Conservation (phyloP, 2,888 invertebrate genomes). For the Cheilosia pagana region DNA sequence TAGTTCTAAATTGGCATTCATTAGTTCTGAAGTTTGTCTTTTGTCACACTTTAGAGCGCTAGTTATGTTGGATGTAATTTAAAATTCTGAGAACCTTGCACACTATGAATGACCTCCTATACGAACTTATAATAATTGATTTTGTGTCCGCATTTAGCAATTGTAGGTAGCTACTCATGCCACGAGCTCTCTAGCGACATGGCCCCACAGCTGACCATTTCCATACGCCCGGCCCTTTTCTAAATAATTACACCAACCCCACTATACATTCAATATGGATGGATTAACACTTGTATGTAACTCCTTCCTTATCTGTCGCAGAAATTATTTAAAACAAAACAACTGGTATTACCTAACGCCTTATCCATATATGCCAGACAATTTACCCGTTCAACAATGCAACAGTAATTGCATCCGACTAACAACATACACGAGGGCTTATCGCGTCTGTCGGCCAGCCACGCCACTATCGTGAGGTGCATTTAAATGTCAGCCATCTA, state of each 20-base stretch:
- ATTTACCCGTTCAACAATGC: constrained; percentile 40
- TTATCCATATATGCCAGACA: constrained; percentile 10
- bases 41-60: no score
- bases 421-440: constrained; percentile 8
- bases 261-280: background rate
- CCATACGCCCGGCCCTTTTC: no score
- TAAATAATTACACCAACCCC: background rate
- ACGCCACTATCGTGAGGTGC: constrained; percentile 54
- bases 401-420: constrained; percentile 63
- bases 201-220: no score
- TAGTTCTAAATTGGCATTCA: no score
- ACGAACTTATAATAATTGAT: no score
- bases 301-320: background rate
- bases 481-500: constrained; percentile 61
- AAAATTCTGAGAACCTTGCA: no score
- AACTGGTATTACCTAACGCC: constrained; percentile 18
- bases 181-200: no score
- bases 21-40: no score
- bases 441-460: constrained; percentile 24
- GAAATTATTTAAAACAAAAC: background rate
- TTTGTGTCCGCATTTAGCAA: no score
- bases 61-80: no score
- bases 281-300: constrained; percentile 1
- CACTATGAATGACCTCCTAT: no score
- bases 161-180: no score